Base-by-base conservation (phyloP, 1,140 invertebrate species). In the Drosophila novamexicana region DNA sequence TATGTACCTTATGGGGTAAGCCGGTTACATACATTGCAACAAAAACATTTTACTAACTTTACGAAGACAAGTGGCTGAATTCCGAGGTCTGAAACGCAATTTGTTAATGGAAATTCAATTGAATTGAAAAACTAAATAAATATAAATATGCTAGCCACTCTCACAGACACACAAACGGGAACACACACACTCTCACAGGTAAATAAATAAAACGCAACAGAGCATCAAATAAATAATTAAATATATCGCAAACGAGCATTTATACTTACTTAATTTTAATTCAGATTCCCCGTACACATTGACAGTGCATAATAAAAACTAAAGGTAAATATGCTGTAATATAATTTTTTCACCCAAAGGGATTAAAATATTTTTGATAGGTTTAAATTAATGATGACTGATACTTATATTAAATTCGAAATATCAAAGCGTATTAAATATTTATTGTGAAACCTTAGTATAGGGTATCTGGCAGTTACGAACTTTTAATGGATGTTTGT, bases 41-140 rank as follows among this genome's bases (percentile, higher is more conserved):
- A 49, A 29, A 14, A 6, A 7, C 22, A 22, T 22, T 18, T 18
- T 18, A 18, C 18, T 18, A 1, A 18, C 18, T 18, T 18, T 18
- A 58, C 5, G 59, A 52, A 16, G 32, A 34, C 40, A 29, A 36
- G 18, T 40, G 45, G 18, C 12, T 14, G 45, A 58, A 42, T 42
- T 42, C 3, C 29, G 8, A 1, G 50, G 18, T n/a, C 29, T 14
- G 37, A 37, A 59, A 45, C 62, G 61, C 83, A 89, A 88, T 88
- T 88, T 89, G 84, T 89, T 89, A 88, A 88, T 88, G 83, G 77
- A 88, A 88, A 81, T 80, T 88, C 74, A 88, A 88, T 88, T 83
- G 84, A 83, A 89, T 75, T 83, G 64, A 71, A 82, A 88, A 88
- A 86, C 82, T 79, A 82, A 82, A 79, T 79, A 88, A 85, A 86